Conservation (phyloP, 1,140 invertebrate genomes). For the Penaeus vannamei region DNA sequence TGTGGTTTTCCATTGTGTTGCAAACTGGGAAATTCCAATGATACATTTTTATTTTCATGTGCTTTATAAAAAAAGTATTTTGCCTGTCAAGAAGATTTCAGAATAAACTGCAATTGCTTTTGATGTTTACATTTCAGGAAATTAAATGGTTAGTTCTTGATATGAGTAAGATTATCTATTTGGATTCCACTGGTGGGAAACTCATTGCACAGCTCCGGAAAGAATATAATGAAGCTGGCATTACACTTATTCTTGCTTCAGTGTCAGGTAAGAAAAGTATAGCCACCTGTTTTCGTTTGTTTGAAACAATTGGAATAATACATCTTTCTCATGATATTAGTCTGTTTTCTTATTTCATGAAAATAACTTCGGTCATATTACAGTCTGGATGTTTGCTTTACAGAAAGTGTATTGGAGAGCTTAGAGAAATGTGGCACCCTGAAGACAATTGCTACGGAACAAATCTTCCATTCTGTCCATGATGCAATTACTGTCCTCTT, state of each 20-base stretch:
- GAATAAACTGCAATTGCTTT: background rate
- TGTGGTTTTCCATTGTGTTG: background rate
- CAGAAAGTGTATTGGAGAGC: conserved; percentile 43
- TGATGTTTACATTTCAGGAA: conserved; percentile 25
- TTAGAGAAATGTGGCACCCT: conserved; percentile 42
- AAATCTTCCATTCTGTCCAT: conserved; percentile 49
- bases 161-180: conserved; percentile 53
- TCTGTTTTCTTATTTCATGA: background rate
- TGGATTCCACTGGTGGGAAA: conserved; percentile 49
- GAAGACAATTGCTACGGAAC: conserved; percentile 18
- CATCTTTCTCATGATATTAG: background rate
- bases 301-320: background rate
- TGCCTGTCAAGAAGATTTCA: background rate
- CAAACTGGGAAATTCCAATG: background rate
- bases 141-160: conserved; percentile 37
- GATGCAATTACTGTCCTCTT: conserved; percentile 47
- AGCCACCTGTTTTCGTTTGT: background rate
- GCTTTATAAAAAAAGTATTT: background rate
- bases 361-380: background rate
- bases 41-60: background rate
- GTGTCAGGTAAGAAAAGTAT: conserved; percentile 27
- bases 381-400: background rate
- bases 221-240: conserved; percentile 46
- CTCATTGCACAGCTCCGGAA: conserved; percentile 45
- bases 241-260: conserved; percentile 37